A percentile compares a stretch with the other conserved stretches of the same genome.
Conservation (phyloP, 2,797 vertebrate genomes). For the Ptychobarbus kaznakovi region DNA sequence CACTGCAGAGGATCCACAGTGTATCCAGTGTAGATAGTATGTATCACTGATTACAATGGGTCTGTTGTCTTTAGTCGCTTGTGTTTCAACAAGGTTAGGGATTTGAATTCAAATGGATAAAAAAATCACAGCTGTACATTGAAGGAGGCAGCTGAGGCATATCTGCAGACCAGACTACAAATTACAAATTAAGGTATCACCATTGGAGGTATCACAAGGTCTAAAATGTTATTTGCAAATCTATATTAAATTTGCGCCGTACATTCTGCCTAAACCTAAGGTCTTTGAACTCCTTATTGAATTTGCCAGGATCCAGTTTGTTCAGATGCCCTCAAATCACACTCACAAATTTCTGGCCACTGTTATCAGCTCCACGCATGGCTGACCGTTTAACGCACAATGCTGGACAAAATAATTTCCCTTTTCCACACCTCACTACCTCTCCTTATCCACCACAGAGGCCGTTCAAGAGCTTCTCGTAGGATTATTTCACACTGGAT, state of each 20-base stretch:
- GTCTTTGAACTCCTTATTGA: constrained; percentile 17
- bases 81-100: neutral
- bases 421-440: constrained; percentile 20
- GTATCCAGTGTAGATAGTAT: neutral
- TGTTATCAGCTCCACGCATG: constrained; percentile 23
- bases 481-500: constrained; percentile 23
- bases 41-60: neutral
- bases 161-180: neutral
- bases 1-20: neutral
- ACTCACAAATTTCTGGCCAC: constrained; percentile 1
- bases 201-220: neutral
- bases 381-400: constrained; percentile 6
- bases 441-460: constrained; percentile 3
- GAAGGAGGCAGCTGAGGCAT: neutral
- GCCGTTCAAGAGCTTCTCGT: neutral
- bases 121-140: neutral
- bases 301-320: constrained; percentile 21
- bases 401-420: constrained; percentile 14
- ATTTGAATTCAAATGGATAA: neutral
- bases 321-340: constrained; percentile 20
- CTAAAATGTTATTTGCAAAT: constrained; percentile 2
- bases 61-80: neutral
- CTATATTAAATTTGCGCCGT: neutral
- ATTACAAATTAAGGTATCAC: neutral
- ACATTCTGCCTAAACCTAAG: neutral